Evolutionary conservation across 2,888 invertebrate genomes (phyloP).

Genomic region (Epicampocera succincta): DNA sequence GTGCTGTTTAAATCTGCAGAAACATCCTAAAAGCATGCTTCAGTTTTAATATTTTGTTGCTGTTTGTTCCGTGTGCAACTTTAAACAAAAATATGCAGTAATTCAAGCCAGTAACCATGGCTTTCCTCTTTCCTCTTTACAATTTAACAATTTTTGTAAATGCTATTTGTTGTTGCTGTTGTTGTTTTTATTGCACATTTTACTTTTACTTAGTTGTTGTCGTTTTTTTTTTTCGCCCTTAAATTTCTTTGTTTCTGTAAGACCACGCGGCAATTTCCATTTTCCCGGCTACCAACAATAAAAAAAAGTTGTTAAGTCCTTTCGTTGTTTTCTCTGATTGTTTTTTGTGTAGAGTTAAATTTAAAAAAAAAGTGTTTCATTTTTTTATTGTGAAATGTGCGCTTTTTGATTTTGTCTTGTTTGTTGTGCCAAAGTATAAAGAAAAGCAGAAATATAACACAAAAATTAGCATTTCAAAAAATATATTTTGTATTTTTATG

Average conservation of each 20-base stretch:
- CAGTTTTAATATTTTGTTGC: neutral
- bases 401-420: neutral
- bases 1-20: neutral
- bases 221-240: neutral
- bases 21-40: conserved; percentile 49
- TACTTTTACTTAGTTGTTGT: conserved; percentile 27
- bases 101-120: conserved; percentile 38
- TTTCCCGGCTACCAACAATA: conserved; percentile 30
- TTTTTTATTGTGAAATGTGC: conserved; percentile 12
- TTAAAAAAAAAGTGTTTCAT: conserved; percentile 29
- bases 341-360: no score
- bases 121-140: conserved; percentile 2
- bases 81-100: conserved; percentile 12
- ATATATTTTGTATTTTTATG: conserved; percentile 50
- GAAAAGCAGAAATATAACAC: neutral
- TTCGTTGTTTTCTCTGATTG: conserved; percentile 9
- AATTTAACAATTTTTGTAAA: neutral
- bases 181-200: conserved; percentile 12
- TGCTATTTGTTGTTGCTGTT: neutral
- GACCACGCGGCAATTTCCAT: conserved; percentile 28
- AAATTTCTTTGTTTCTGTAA: conserved; percentile 9
- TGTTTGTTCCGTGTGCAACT: neutral
- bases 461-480: no score
- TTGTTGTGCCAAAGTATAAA: conserved; percentile 22
- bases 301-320: conserved; percentile 41